Percentiles rank a stretch among this genome's conserved stretches.
phyloP scores from a whole-genome alignment of 92 coral and sea anemone genomes.

The Palythoa grandis region DNA sequence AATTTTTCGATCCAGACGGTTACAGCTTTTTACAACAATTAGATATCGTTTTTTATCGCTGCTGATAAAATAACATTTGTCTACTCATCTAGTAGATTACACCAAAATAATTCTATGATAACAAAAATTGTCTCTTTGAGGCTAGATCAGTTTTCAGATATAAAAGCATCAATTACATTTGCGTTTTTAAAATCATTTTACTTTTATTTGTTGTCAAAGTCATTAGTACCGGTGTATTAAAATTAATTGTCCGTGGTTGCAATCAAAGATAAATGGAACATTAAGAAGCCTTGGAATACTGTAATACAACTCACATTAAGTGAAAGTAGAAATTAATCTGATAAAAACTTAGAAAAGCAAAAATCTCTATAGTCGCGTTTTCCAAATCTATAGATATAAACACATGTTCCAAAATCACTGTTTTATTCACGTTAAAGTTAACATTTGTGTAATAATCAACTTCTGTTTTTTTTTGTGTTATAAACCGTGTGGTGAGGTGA shows the following conservation, averaged over 20 bases:
- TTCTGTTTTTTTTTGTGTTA: too few species aligned
- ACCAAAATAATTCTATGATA: background rate
- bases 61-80: background rate
- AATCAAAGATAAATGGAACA: background rate
- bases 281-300: background rate
- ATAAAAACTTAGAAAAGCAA: too few species aligned
- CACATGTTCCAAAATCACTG: too few species aligned
- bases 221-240: background rate
- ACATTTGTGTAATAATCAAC: too few species aligned
- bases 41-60: background rate
- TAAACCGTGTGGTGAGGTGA: too few species aligned
- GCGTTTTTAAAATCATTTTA: background rate
- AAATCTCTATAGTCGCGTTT: too few species aligned
- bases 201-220: background rate
- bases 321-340: too few species aligned
- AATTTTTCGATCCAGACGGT: too few species aligned
- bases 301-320: too few species aligned
- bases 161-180: background rate
- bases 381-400: too few species aligned
- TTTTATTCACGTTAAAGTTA: too few species aligned
- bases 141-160: background rate
- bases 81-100: background rate
- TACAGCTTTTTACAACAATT: too few species aligned
- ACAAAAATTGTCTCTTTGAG: background rate
- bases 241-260: background rate